A percentile compares a stretch with the other conserved stretches of the same genome.
These are phyloP conservation scores for Entomyzon cyanotis DNA, from an alignment of 2,113 vertebrate genomes.

Conservation along the genomic window DNA sequence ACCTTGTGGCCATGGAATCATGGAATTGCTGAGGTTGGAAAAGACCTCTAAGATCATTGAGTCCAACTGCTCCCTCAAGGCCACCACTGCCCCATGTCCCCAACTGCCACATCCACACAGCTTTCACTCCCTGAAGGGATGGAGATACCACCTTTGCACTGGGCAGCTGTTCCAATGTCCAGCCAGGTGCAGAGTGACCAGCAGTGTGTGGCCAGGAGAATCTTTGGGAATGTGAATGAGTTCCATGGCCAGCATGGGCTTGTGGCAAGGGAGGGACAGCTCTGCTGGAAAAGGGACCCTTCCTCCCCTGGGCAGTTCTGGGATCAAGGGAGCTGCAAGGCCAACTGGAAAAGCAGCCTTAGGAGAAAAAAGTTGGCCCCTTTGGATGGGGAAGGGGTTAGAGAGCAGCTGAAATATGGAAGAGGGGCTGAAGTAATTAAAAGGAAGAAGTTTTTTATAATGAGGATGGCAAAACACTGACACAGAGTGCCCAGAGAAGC, in stretches of 20 bases:
- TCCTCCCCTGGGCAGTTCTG: not conserved
- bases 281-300: not conserved
- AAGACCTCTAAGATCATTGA: fast-evolving
- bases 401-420: not conserved
- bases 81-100: not conserved
- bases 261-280: not conserved
- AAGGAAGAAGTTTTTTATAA: not conserved
- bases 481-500: not conserved
- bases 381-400: not conserved
- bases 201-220: not conserved
- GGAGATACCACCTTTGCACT: not conserved
- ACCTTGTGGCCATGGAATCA: fast-evolving
- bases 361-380: not conserved
- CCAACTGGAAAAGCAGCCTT: not conserved
- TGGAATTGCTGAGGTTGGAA: not conserved
- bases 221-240: not conserved
- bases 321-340: not conserved
- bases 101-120: not conserved
- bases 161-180: not conserved
- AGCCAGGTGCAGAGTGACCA: not conserved
- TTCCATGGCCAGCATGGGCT: not conserved
- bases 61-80: not conserved
- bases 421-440: not conserved
- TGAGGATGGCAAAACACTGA: not conserved
- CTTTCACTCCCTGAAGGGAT: not conserved